A percentile compares a stretch with the other conserved stretches of the same genome.
These are phyloP conservation scores for Homalodisca vitripennis DNA, from an alignment of 1,140 invertebrate species.

Conservation along the genomic window DNA sequence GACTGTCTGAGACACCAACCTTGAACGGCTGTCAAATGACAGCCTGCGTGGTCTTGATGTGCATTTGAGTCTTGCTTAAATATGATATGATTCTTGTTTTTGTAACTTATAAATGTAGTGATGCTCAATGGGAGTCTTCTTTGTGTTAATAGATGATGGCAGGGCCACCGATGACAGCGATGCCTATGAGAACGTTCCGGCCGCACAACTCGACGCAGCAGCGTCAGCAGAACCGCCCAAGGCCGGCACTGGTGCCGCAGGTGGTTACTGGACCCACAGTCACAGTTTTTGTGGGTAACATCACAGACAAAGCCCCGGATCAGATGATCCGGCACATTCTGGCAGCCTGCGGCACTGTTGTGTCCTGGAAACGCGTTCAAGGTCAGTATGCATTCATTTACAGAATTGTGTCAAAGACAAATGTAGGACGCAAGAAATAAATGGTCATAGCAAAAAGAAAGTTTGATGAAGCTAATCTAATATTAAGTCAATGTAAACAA, in stretches of 20 bases:
- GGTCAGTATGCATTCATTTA: constrained; percentile 49
- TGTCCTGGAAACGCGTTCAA: constrained; percentile 97
- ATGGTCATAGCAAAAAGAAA: no score
- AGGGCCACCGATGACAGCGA: constrained; percentile 41
- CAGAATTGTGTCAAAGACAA: no score
- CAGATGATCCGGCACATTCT: constrained; percentile 92
- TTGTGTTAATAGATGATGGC: constrained; percentile 43
- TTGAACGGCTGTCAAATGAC: no score
- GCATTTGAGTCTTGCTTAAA: no score
- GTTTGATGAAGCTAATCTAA: no score
- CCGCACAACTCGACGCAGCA: constrained; percentile 35
- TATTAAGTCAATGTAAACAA: no score
- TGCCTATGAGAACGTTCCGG: constrained; percentile 37
- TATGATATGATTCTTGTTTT: no score
- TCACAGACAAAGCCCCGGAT: constrained; percentile 93
- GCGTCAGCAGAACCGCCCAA: constrained; percentile 5
- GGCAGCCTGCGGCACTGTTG: constrained; percentile 85
- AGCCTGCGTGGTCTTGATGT: no score
- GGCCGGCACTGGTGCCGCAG: not conserved
- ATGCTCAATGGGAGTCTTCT: no score
- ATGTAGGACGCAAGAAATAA: no score
- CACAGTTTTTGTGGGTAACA: constrained; percentile 98
- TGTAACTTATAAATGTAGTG: no score
- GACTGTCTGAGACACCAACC: no score
- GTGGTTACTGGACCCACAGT: constrained; percentile 77